Evolutionary conservation across 1,140 invertebrate species (phyloP), one percentile per base, ranked within the genome.

Genomic region (Magallana angulata): DNA sequence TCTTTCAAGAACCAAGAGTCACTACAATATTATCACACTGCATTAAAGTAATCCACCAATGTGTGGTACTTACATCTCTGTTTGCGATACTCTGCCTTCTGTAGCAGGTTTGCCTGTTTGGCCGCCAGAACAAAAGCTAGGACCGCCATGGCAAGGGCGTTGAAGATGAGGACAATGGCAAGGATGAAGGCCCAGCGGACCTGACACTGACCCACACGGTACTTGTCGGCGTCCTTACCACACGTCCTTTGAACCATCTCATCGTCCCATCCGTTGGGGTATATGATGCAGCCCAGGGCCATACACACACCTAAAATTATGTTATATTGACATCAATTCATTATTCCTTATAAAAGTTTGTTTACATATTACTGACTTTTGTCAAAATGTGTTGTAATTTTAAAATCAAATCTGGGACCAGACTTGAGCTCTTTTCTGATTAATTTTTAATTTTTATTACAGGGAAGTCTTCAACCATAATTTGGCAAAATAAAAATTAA

Each of bases 171-270:
- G 82, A 99, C 98, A 82, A 98, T 97, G 14, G 98, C 98, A 87
- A 99, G 95, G 8, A 99, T 96, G 95, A 98, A 99, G 0, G 98
- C 98, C 99, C 99, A 99, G 90, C 98, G 96, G 18, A 99, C 96
- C 60, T 97, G 97, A 94, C 99, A 99, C 11, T 97, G 95, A 94
- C 97, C 97, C 90, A 97, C 95, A 92, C 96, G 95, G 93, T 97
- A 98, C 58, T 96, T 96, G 90, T 96, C 96, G 1, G 98, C 97
- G 9, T 97, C 96, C 12, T 96, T 96, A 0, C 98, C 98, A 93
- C 99, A 99, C 0, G 99, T 97, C 89, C 97, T 96, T 84, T 97
- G 96, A 9, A 99, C 97, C 87, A 96, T 95, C 0, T 96, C 95
- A 14, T 98, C 96, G 92, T 98, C 97, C 98, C 98, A 99, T 8